Evolutionary conservation across 2,113 vertebrate species (phyloP).

Genomic region (Eulacestoma nigropectus): DNA sequence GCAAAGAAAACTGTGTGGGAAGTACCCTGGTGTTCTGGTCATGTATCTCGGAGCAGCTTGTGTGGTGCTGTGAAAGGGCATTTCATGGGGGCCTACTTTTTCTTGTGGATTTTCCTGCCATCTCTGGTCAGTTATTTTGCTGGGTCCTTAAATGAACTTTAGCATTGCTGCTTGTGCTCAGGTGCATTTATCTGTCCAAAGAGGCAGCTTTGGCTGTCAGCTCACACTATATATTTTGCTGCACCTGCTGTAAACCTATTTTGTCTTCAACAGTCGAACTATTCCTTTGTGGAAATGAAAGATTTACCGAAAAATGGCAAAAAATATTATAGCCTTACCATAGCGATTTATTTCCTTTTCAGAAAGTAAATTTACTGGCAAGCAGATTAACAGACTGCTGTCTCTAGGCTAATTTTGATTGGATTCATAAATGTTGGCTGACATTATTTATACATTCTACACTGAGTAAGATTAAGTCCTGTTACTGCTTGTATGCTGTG

Average conservation of each 20-base stretch:
- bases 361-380: neutral
- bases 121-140: neutral
- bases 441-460: neutral
- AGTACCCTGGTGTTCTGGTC: neutral
- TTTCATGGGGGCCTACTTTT: neutral
- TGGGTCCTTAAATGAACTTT: neutral
- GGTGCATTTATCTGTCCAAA: neutral
- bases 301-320: neutral
- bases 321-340: neutral
- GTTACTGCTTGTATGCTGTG: neutral
- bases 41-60: neutral
- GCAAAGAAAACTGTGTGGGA: neutral
- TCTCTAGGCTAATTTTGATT: slow-evolving; percentile 23
- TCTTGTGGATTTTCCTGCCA: neutral
- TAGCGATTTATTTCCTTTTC: neutral
- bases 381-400: neutral
- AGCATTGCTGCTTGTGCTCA: neutral
- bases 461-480: neutral
- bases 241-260: neutral
- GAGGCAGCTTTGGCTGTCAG: neutral
- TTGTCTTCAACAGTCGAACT: neutral
- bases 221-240: neutral
- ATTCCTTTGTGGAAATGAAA: neutral
- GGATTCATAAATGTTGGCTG: neutral
- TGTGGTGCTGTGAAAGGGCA: neutral